phyloP scores from a whole-genome alignment of 2,888 invertebrate genomes.

The Ormyrus nitidulus region DNA sequence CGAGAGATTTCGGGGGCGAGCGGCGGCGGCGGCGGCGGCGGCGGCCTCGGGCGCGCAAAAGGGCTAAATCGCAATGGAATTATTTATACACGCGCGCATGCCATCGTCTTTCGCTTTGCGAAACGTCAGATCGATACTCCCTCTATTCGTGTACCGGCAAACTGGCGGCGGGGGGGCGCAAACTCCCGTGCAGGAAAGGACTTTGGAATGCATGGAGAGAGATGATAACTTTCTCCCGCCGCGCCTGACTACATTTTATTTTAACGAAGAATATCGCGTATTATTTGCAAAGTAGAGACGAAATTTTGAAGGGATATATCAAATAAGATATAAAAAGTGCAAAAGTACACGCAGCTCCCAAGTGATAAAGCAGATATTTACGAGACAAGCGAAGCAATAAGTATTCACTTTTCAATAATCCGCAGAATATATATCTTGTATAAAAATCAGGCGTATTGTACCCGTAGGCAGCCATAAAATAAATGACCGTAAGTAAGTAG shows the following conservation, averaged over 20 bases:
- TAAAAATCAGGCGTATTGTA: constrained; percentile 29
- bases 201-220: neutral
- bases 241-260: no score
- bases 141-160: neutral
- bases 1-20: constrained; percentile 31
- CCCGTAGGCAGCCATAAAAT: constrained; percentile 29
- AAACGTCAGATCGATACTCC: constrained; percentile 47
- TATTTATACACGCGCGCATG: constrained; percentile 65
- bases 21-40: neutral
- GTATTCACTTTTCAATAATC: neutral
- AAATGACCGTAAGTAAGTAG: constrained; percentile 54
- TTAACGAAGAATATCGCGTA: no score
- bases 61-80: constrained; percentile 70
- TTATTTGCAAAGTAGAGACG: no score
- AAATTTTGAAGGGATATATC: no score
- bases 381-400: no score
- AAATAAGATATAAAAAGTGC: no score
- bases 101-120: constrained; percentile 29
- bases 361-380: no score
- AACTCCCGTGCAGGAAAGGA: neutral
- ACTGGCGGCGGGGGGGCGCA: no score
- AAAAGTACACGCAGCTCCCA: no score
- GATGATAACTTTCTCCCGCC: neutral
- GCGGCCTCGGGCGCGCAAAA: constrained; percentile 62
- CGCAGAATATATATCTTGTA: constrained; percentile 4